A percentile compares a stretch with the other conserved stretches of the same genome.
These are phyloP conservation scores for human DNA, from an alignment of 2,113 vertebrate species.

Conservation along the genomic window DNA sequence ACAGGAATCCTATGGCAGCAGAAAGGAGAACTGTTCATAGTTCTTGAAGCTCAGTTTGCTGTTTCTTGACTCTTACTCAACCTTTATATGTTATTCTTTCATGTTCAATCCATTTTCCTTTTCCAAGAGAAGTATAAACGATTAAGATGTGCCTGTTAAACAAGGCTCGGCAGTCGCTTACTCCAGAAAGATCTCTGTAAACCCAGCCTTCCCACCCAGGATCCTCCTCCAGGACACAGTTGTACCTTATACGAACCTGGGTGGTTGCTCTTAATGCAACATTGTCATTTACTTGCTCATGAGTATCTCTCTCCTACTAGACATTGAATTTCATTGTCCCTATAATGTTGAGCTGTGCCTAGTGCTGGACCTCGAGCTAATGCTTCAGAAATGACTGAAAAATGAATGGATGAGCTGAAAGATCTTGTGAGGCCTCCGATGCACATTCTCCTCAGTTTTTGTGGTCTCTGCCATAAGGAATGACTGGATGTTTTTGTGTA, in stretches of 20 bases:
- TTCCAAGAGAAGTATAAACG: background rate
- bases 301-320: background rate
- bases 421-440: background rate
- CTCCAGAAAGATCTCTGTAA: background rate
- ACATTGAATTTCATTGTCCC: background rate
- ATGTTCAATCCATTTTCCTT: background rate
- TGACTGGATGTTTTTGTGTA: background rate
- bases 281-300: background rate
- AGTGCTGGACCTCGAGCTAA: background rate
- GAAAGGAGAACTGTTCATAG: accelerated
- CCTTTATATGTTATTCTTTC: background rate
- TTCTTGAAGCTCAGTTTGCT: background rate
- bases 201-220: background rate
- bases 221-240: background rate
- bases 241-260: background rate
- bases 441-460: background rate
- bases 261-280: background rate
- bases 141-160: background rate
- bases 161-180: background rate
- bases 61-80: background rate
- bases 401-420: background rate
- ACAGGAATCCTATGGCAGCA: accelerated
- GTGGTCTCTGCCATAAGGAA: background rate
- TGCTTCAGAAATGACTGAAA: background rate
- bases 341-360: background rate